Evolutionary conservation across 2,888 invertebrate species (phyloP), one percentile per base, ranked within the genome.

Genomic region (Dastarcus helophoroides): DNA sequence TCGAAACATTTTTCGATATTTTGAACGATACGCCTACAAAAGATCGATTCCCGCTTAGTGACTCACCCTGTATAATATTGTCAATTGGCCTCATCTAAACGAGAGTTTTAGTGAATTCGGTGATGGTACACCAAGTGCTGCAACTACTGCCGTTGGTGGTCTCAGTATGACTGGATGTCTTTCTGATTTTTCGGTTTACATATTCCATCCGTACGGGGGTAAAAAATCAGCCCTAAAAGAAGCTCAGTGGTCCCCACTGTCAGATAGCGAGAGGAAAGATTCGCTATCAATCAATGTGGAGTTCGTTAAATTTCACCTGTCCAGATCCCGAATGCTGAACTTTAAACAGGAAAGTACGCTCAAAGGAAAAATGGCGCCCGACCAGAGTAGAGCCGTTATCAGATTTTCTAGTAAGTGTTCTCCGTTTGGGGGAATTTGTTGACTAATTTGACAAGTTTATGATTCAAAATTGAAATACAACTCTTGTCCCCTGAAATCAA

Each of bases 181-280:
- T 36, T 89, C 93, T 0, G 94, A 95, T 63, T 98, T 98, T 65
- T 93, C 91, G 2, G 83, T 98, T 3, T 94, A 91, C 62, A 90
- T 98, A 51, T 98, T 95, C 66, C 97, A 97, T 65, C 97, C 97
- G 0, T 98, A 95, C 56, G 94, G 94, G 4, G 84, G 83, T 27
- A 90, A 90, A 60, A 89, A 89, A 60, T 72, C 82, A 29, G 79
- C 80, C 5, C 47, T 68, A 5, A 81, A 81, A 55, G 81, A 81
- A 55, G 78, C 84, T 0, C 86, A 86, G 56, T 86, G 86, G 76
- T 85, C 86, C 0, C 88, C 88, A 0, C 64, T 86, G 3, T 77
- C 84, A 0, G 89, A 89, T 52, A 80, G 80, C 38, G 91, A 91
- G 61, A 69, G 94, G 28, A 94, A 94, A 58, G 94, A 95, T 65